Percentiles rank a stretch among this genome's conserved stretches.
Evolutionary conservation across 2,888 invertebrate genomes (phyloP).

Genomic region (Copidosoma aretas): DNA sequence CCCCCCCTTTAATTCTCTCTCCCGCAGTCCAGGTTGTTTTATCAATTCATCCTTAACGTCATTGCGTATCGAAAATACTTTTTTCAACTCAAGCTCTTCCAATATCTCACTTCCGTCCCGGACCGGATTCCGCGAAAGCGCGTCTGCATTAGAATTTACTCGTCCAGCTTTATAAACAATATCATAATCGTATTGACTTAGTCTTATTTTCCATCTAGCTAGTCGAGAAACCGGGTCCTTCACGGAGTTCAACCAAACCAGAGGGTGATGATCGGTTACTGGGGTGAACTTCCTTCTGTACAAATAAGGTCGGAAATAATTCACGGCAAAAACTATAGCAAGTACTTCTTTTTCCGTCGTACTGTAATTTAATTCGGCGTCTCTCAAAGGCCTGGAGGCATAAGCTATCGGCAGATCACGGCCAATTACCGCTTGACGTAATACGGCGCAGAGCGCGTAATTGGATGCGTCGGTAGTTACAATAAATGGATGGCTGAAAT

Average conservation of each 20-base stretch:
- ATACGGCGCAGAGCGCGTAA: not conserved
- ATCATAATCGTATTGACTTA: conserved; percentile 1
- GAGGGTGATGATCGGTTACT: conserved; percentile 5
- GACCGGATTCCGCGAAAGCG: conserved; percentile 2
- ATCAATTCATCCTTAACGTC: no score
- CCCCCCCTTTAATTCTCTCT: no score
- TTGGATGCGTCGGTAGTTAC: not conserved
- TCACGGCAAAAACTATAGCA: not conserved
- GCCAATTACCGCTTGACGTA: not conserved
- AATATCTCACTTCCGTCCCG: not conserved
- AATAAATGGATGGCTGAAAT: not conserved
- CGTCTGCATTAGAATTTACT: conserved; percentile 10
- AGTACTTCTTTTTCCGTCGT: conserved; percentile 9
- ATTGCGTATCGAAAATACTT: no score
- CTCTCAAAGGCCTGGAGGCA: not conserved
- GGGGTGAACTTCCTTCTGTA: conserved; percentile 7
- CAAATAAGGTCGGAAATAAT: conserved; percentile 5
- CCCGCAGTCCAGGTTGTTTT: no score
- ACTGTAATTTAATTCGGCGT: conserved; percentile 3
- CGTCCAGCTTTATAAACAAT: conserved; percentile 1
- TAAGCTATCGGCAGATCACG: not conserved
- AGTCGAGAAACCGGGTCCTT: conserved; percentile 4
- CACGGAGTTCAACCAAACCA: conserved; percentile 6
- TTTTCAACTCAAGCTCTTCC: not conserved
- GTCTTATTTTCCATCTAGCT: not conserved